Base-by-base conservation (phyloP, 92 coral and sea anemone genomes). In the Zoanthus sansibaricus region DNA sequence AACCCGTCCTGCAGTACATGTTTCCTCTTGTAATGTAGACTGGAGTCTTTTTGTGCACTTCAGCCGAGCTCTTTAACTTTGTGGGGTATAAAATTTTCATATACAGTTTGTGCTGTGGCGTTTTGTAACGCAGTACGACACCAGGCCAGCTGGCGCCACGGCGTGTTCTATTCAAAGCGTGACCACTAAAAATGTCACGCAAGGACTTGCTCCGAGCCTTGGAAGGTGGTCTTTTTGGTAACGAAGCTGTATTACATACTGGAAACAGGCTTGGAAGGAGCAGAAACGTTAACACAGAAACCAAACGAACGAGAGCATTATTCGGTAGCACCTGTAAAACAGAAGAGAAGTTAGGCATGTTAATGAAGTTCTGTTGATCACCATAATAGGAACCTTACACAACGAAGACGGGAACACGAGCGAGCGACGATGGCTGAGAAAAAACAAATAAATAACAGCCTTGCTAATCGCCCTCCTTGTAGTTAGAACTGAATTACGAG, bases 1-100 rank as follows among this genome's bases (percentile, higher is more conserved):
- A 91, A n/a, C 88, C 82, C 37, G 93, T 90, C 72, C 83, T 78
- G 73, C 92, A 90, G 68, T 66, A 61, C 82, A 94, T 68, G 6
- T 17, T 84, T 12, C 93, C 98, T n/a, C 87, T 77, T 46, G 47
- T 55, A 3, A 92, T 18, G 45, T 87, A 90, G 1, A 92, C 90
- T 6, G 91, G 46, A 13, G 78, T 5, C 1, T 64, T 83, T 69
- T 71, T 87, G 25, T 73, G 72, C 14, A 88, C 12, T 0, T 72
- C 70, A 14, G 72, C 46, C 18, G 88, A 76, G 14, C 10, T 58
- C 51, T 64, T 62, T 17, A 33, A 15, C 17, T 61, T 72, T 44
- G 21, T n/a, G 11, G 74, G 88, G 72, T 58, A 85, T 15, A 85
- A 62, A 61, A 85, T 20, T 45, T 84, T 83, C 85, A 70, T 83